Conservation (phyloP, 2,888 invertebrate genomes). For the Unio pictorum region DNA sequence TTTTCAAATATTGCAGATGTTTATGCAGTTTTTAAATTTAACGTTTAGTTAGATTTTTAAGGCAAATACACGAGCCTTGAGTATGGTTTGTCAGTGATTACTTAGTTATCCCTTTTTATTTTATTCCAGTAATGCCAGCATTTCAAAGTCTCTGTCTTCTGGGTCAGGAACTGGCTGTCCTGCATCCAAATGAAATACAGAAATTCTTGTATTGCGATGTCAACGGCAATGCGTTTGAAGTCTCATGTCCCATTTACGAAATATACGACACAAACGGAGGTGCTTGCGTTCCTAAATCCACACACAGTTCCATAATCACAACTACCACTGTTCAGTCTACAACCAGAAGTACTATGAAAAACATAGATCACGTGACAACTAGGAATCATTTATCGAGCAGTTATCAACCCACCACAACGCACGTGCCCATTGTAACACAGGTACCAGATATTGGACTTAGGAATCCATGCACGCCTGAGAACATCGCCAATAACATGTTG, state of each 20-base stretch:
- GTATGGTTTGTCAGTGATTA: too few species aligned
- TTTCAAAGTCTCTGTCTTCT: slow-evolving; percentile 12
- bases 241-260: slow-evolving; percentile 23
- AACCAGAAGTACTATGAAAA: too few species aligned
- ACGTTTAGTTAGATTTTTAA: too few species aligned
- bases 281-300: slow-evolving; percentile 8
- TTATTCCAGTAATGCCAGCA: slow-evolving; percentile 6
- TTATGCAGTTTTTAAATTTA: too few species aligned
- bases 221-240: slow-evolving; percentile 23
- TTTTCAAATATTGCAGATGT: too few species aligned
- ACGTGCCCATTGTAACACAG: not conserved
- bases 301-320: too few species aligned
- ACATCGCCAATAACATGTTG: slow-evolving; percentile 19
- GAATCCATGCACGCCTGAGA: slow-evolving; percentile 33
- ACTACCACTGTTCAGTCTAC: too few species aligned
- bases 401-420: slow-evolving; percentile 11
- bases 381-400: slow-evolving; percentile 5
- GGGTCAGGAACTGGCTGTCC: slow-evolving; percentile 12
- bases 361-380: slow-evolving; percentile 3
- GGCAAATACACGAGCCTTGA: too few species aligned
- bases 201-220: slow-evolving; percentile 34
- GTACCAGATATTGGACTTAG: not conserved
- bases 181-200: slow-evolving; percentile 17
- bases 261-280: slow-evolving; percentile 15
- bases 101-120: too few species aligned